A percentile compares a stretch with the other conserved stretches of the same genome.
Conservation (phyloP, 2,888 invertebrate genomes). For the Hetaerina titia region DNA sequence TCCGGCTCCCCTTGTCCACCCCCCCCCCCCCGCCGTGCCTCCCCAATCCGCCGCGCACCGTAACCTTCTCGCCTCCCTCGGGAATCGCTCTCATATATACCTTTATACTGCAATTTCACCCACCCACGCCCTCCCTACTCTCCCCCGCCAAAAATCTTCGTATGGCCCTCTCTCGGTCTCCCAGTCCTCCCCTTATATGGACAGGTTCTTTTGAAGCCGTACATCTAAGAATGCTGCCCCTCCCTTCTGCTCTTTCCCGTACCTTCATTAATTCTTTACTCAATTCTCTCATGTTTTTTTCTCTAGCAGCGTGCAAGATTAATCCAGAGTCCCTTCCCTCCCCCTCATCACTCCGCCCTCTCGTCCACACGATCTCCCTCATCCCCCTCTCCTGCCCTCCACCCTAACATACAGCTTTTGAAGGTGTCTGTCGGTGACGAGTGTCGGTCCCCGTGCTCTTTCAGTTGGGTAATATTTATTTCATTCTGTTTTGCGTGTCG, state of each 20-base stretch:
- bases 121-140: conserved; percentile 11
- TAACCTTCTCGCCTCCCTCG: not conserved
- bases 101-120: conserved; percentile 24
- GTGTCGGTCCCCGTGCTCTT: not conserved
- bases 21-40: not conserved
- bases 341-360: not conserved
- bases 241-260: not conserved
- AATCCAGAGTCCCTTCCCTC: conserved; percentile 23
- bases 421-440: conserved; percentile 18
- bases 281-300: conserved; percentile 51
- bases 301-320: conserved; percentile 33
- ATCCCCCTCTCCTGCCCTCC: not conserved
- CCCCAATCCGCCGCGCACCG: not conserved
- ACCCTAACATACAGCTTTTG: conserved; percentile 13
- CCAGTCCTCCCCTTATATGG: not conserved
- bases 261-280: conserved; percentile 58
- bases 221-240: conserved; percentile 32
- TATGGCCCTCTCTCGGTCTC: not conserved
- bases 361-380: not conserved
- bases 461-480: conserved; percentile 48
- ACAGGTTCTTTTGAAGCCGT: conserved; percentile 57
- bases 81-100: conserved; percentile 1
- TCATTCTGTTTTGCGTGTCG: conserved; percentile 38
- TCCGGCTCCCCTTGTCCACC: not conserved
- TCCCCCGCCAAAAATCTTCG: conserved; percentile 49